Percentiles rank a stretch among this genome's conserved stretches.
Conservation (phyloP, 2,888 invertebrate species). For the Lasioglossum figueresi region DNA sequence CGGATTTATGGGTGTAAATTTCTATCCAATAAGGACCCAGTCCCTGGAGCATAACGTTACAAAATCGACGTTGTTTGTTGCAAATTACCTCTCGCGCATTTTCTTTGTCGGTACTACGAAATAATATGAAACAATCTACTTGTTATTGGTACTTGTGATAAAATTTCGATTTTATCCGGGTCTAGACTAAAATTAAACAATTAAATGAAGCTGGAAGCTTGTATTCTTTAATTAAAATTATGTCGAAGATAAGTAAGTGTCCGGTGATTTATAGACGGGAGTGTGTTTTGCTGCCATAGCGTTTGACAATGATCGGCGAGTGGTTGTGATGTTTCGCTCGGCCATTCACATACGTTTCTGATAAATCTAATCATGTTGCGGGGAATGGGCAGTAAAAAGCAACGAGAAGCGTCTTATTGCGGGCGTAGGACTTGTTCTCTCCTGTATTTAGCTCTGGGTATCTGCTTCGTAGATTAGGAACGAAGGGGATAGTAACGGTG, state of each 20-base stretch:
- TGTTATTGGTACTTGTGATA: not conserved
- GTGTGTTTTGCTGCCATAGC: too few species aligned
- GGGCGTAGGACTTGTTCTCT: constrained; percentile 64
- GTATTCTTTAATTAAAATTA: too few species aligned
- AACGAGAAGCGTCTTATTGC: constrained; percentile 69
- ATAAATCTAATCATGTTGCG: constrained; percentile 55
- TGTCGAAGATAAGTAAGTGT: too few species aligned
- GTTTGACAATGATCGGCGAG: not conserved
- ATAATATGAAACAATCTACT: not conserved
- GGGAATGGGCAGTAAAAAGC: constrained; percentile 61
- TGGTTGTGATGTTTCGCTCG: not conserved
- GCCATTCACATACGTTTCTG: constrained; percentile 30
- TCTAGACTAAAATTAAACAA: not conserved
- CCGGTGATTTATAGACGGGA: too few species aligned
- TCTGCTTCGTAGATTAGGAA: constrained; percentile 78
- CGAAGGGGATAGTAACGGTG: constrained; percentile 79
- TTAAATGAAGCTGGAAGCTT: too few species aligned
- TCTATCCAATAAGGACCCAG: constrained; percentile 70
- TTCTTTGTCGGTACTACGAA: not conserved
- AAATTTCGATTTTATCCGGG: not conserved
- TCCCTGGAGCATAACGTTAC: constrained; percentile 44
- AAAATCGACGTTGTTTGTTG: not conserved
- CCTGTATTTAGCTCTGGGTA: constrained; percentile 73
- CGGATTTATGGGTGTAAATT: constrained; percentile 79
- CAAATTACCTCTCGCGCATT: not conserved